Conservation (phyloP, 2,888 invertebrate species). For the Blastobasis adustella region DNA sequence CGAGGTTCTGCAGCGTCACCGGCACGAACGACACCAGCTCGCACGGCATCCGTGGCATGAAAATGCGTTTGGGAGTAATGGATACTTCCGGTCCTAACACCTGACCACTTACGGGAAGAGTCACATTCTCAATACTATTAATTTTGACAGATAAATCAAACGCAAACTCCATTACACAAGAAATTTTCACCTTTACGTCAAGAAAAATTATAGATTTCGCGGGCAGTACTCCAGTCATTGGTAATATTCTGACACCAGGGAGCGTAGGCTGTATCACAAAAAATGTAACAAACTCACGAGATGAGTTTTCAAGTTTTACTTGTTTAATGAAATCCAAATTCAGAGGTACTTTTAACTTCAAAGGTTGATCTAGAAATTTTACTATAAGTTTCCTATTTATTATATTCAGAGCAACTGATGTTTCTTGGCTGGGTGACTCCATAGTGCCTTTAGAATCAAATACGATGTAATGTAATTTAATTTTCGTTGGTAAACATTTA, state of each 20-base stretch:
- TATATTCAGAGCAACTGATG: slow-evolving; percentile 48
- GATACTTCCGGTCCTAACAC: slow-evolving; percentile 65
- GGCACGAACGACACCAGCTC: slow-evolving; percentile 53
- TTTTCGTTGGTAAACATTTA: slow-evolving; percentile 45
- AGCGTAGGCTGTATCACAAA: slow-evolving; percentile 63
- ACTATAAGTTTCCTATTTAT: slow-evolving; percentile 54
- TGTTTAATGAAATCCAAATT: slow-evolving; percentile 54
- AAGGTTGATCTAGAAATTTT: slow-evolving; percentile 48
- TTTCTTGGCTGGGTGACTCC: slow-evolving; percentile 13
- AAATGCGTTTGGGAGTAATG: slow-evolving; percentile 65
- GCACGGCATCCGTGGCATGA: slow-evolving; percentile 63
- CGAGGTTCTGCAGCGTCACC: slow-evolving; percentile 50
- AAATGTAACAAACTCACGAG: slow-evolving; percentile 67
- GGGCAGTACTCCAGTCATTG: slow-evolving; percentile 64
- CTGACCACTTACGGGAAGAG: slow-evolving; percentile 57
- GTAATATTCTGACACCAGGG: slow-evolving; percentile 64
- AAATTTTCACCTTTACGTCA: slow-evolving; percentile 54
- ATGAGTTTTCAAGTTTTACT: slow-evolving; percentile 68
- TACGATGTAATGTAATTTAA: slow-evolving; percentile 52
- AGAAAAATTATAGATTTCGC: slow-evolving; percentile 65
- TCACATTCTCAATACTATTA: slow-evolving; percentile 59
- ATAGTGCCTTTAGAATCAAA: slow-evolving; percentile 32
- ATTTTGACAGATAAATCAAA: slow-evolving; percentile 55
- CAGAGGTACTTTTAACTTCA: slow-evolving; percentile 55
- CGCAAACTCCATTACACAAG: slow-evolving; percentile 52